Base-by-base conservation (phyloP, 2,113 vertebrate species). In the Hippoglossus stenolepis region DNA sequence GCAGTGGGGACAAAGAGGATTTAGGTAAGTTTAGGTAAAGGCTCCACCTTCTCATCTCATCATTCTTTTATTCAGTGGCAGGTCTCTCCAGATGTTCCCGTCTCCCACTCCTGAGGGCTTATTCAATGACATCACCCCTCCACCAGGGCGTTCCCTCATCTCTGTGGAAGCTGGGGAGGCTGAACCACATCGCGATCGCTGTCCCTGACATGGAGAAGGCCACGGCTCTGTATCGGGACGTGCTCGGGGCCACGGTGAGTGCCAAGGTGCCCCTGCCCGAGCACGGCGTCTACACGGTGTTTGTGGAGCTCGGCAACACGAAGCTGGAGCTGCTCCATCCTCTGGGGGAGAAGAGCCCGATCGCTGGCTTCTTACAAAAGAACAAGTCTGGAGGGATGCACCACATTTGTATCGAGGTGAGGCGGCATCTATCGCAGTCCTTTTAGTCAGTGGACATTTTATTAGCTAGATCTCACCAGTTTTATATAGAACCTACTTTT, bases 401-500 rank as follows among this genome's bases (percentile, higher is more conserved):
- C 84, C 98, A 99, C 73, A 93, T 99, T 86, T 99, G 98, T 85
- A 96, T 99, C 10, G 98, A 99, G 97, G 98, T 98, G 95, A 88
- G 90, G 59, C 5, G 9, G 14, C 53, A 11, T 8, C 35, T 23
- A 73, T 7, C 11, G 0, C 43, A 20, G 26, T 23, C n/a, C 4
- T 63, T 26, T 35, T n/a, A 40, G 7, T 26, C 0, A 24, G 38
- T 28, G 18, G 72, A 35, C 35, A 43, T 54, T 11, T 10, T n/a
- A 9, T 59, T 14, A 9, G 54, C 8, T 40, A 20, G 35, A 38
- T 38, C 35, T 9, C 35, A 38, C 2, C 35, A 1, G 9, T 10
- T 38, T 38, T 9, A 10, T 38, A 10, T 38, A 10, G 35, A 38
- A 10, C 35, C 7, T 38, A 38, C 8, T 38, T 38, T 38, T 38